These are phyloP conservation scores for Bryconaethiops microstoma DNA, from an alignment of 2,797 vertebrate species.

Conservation along the genomic window DNA sequence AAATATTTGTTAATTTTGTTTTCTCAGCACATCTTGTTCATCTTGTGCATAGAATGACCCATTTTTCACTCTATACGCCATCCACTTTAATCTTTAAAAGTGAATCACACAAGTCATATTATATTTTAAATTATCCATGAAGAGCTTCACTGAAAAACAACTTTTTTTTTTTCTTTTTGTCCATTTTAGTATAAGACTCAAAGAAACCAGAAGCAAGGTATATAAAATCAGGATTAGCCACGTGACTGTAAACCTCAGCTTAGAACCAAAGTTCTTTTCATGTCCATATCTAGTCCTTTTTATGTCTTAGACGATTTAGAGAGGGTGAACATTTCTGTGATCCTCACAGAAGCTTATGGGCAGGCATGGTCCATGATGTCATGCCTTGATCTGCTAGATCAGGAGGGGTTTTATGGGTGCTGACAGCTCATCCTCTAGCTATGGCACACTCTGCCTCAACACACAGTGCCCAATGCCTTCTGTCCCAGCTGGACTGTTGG, in stretches of 20 bases:
- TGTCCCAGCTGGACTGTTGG: conserved; percentile 39
- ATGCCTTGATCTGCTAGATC: conserved; percentile 58
- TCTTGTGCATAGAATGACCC: background rate
- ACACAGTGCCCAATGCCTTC: conserved; percentile 27
- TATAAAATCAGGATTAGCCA: conserved; percentile 46
- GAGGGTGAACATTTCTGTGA: background rate
- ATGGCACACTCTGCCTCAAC: conserved; percentile 53
- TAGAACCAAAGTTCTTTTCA: background rate
- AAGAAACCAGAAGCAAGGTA: conserved; percentile 53
- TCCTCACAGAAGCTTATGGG: conserved; percentile 1
- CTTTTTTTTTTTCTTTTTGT: conserved; percentile 61
- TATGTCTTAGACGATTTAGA: background rate
- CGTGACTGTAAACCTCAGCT: conserved; percentile 44
- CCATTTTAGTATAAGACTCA: conserved; percentile 54
- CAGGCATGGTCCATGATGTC: conserved; percentile 53
- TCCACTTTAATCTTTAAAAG: conserved; percentile 60
- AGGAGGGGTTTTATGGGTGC: conserved; percentile 52
- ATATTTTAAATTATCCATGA: conserved; percentile 43
- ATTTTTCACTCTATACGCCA: conserved; percentile 64
- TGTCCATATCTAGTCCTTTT: background rate
- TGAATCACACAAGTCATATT: conserved; percentile 61
- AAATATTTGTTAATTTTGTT: conserved; percentile 67
- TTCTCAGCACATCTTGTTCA: conserved; percentile 60
- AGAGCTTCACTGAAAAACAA: conserved; percentile 59
- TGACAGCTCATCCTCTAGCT: conserved; percentile 62